A percentile compares a stretch with the other conserved stretches of the same genome.
Evolutionary conservation across 2,888 invertebrate genomes (phyloP).

Genomic region (Nowickia ferox): DNA sequence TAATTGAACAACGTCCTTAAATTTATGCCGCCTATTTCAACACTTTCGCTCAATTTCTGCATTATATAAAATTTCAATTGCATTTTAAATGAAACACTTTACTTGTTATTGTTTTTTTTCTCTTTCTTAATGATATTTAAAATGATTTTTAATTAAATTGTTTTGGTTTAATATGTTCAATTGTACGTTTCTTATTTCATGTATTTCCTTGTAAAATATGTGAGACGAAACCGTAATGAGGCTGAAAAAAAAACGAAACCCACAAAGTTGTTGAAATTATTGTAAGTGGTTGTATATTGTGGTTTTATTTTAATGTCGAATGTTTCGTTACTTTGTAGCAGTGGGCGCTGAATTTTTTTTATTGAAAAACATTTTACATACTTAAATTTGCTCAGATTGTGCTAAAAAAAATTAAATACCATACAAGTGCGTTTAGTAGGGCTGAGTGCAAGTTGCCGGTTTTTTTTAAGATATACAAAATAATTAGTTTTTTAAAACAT

Average conservation of each 20-base stretch:
- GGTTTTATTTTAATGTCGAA: constrained; percentile 28
- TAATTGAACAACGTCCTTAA: background rate
- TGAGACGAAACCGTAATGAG: background rate
- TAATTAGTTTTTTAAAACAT: background rate
- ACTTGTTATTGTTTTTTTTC: background rate
- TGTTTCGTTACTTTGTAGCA: constrained; percentile 4
- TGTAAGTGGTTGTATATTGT: constrained; percentile 29
- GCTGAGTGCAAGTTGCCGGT: background rate
- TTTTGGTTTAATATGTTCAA: background rate
- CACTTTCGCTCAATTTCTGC: background rate
- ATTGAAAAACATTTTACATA: constrained; percentile 13
- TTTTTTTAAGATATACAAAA: background rate
- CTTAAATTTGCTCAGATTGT: constrained; percentile 42
- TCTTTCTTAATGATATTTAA: constrained; percentile 31
- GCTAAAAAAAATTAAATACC: background rate
- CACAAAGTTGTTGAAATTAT: constrained; percentile 21
- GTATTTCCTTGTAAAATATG: constrained; percentile 21
- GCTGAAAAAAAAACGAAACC: constrained; percentile 23
- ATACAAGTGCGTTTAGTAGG: constrained; percentile 13
- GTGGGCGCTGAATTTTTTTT: constrained; percentile 47
- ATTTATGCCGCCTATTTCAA: background rate
- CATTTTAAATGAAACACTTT: constrained; percentile 36
- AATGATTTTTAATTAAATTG: constrained; percentile 44
- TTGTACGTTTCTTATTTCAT: background rate
- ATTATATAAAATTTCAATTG: constrained; percentile 18